phyloP scores from a whole-genome alignment of 2,888 invertebrate genomes.

The Anarsia innoxiella region DNA sequence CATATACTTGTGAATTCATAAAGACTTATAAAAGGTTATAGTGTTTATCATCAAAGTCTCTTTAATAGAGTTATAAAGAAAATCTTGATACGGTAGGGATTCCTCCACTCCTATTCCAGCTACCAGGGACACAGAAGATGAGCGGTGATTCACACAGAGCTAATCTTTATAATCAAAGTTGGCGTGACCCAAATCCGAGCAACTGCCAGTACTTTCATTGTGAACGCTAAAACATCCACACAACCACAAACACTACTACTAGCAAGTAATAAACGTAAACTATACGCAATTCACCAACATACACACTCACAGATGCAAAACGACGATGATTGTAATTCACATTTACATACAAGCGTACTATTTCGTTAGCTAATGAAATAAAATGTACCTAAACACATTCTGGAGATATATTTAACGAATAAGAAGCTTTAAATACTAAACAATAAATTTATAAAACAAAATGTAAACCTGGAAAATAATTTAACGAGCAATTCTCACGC shows the following conservation, averaged over 20 bases:
- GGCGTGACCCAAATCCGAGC: constrained; percentile 71
- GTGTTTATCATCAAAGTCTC: too few relatives aligned
- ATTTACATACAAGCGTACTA: constrained; percentile 25
- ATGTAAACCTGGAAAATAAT: too few relatives aligned
- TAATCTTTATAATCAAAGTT: constrained; percentile 74
- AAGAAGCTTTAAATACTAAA: too few relatives aligned
- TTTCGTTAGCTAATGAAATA: constrained; percentile 30
- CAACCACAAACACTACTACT: constrained; percentile 32
- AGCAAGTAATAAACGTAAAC: constrained; percentile 9
- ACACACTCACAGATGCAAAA: constrained; percentile 26
- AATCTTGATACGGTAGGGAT: not conserved
- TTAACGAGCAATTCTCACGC: constrained; percentile 3
- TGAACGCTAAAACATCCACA: constrained; percentile 58
- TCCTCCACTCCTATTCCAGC: constrained; percentile 8
- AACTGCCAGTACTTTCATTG: constrained; percentile 73
- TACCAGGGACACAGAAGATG: constrained; percentile 39
- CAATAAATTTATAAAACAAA: too few relatives aligned
- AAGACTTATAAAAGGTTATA: too few relatives aligned
- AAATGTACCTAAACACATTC: too few relatives aligned
- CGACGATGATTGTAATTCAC: constrained; percentile 26
- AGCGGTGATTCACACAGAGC: constrained; percentile 66
- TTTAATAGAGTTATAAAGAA: too few relatives aligned
- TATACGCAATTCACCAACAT: constrained; percentile 22
- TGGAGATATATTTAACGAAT: too few relatives aligned
- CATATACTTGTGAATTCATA: too few relatives aligned